These are phyloP conservation scores for Gorsachius goisagi DNA, from an alignment of 2,113 vertebrate species.

Conservation along the genomic window DNA sequence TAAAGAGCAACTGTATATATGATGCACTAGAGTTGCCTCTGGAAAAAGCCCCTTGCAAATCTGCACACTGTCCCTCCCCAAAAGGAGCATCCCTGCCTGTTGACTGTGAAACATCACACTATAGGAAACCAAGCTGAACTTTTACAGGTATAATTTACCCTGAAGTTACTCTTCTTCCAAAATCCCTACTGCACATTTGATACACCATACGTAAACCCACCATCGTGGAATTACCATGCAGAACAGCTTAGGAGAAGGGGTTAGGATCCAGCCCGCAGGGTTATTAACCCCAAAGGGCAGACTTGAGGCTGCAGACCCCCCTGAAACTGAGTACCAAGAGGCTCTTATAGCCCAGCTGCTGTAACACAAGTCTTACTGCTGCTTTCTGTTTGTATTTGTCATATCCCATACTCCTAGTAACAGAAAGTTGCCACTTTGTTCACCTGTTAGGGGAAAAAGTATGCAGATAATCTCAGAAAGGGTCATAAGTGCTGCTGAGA, in stretches of 20 bases:
- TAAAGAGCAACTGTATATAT: not conserved
- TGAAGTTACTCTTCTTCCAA: not conserved
- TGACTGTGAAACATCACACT: not conserved
- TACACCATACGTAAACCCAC: not conserved
- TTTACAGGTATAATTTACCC: not conserved
- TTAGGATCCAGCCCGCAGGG: not conserved
- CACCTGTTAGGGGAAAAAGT: not conserved
- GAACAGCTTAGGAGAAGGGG: not conserved
- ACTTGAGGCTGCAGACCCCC: not conserved
- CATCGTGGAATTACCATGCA: fast-evolving
- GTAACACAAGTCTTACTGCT: not conserved
- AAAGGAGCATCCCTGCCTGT: fast-evolving
- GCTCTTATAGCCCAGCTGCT: not conserved
- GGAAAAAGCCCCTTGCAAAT: not conserved
- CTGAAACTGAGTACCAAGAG: not conserved
- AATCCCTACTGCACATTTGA: not conserved
- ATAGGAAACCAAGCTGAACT: not conserved
- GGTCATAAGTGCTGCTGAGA: not conserved
- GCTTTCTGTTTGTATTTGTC: not conserved
- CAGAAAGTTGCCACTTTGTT: not conserved
- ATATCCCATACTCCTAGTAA: not conserved
- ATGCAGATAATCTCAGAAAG: not conserved
- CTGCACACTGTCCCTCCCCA: not conserved
- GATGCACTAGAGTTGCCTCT: not conserved
- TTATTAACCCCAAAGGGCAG: not conserved